Evolutionary conservation across 2,888 invertebrate genomes (phyloP), one percentile per base, ranked within the genome.

Genomic region (Brenthis hecate): DNA sequence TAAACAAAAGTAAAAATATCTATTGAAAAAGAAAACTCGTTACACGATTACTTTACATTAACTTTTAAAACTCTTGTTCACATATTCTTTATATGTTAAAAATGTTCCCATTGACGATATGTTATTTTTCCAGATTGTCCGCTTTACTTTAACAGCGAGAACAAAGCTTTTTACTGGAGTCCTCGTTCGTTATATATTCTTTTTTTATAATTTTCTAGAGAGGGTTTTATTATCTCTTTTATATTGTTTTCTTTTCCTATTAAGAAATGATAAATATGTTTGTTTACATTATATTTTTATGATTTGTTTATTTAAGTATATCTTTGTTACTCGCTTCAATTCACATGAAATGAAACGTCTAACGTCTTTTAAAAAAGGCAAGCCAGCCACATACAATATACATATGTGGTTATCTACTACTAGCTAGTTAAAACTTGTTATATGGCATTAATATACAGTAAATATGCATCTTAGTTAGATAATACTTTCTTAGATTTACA

Each of bases 81-180:
- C 48, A 13, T 48, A 60, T 13, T 28, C 14, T 48, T 58, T 58
- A 23, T 28, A 11, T 48, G 28, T 13, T 60, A 50, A 60, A 43
- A n/a, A 50, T 28, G 23, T 60, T 28, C 50, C 48, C n/a, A 60
- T 50, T 60, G 58, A 60, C 5, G 48, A 60, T 48, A 50, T 50
- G 28, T 60, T 16, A 60, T 60, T 60, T 60, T 54, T n/a, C 13
- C 28, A 50, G 60, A 60, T 50, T 60, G 50, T 32, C 62, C 50
- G 50, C 6, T 50, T 50, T 60, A 11, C 50, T 28, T n/a, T 13
- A 60, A 60, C 28, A 60, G 28, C 16, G n/a, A 60, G 32, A 6
- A 50, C 50, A 60, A 60, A 60, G 60, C 50, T 50, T 60, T 48
- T 28, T 60, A 50, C 32, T 48, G n/a, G 48, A 23, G 60, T 16